Evolutionary conservation across 37 sponge, comb jelly and placozoan genomes (phyloP), one percentile per base, ranked within the genome.

Genomic region (Chondrosia reniformis): DNA sequence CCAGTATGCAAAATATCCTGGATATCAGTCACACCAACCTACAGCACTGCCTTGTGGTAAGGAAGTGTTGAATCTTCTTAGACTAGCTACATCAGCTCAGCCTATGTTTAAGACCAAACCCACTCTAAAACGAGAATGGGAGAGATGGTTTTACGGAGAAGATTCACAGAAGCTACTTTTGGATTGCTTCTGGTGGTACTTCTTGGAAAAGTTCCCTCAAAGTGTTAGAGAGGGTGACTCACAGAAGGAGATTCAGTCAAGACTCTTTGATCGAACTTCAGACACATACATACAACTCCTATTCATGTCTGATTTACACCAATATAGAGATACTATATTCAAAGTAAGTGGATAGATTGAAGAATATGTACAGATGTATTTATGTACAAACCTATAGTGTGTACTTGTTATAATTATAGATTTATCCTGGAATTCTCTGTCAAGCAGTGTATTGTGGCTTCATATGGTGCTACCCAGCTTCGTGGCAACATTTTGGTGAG

Each of bases 101-200:
- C 30, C 43, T 2, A 27, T 55, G 19, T 28, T 94, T 1, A n/a
- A 77, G 13, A 72, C 67, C 15, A 94, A 88, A 32, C 77, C 77
- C 5, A 57, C 40, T 3, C 84, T 79, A 31, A 43, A 63, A 64
- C 46, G 72, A 28, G 45, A 45, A 12, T 91, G 92, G 92, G 61
- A 33, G 41, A 30, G 41, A 46, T 27, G 63, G 27, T 87, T 90
- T 55, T 82, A 85, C 63, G 76, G 76, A 8, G 27, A 31, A 30
- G 36, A 46, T 0, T 85, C 86, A 24, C 86, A 83, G 36, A 55
- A 75, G 27, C 76, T 90, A 28, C 83, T 85, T 45, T 83, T 76
- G 77, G 93, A 92, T 69, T 66, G 67, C 45, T 92, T 88, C 79
- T 92, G 93, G 93, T 92, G 93, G 93, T 84, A 75, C 63, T 96